These are phyloP conservation scores for Psylliodes chrysocephalus DNA, from an alignment of 2,888 invertebrate genomes.

Conservation along the genomic window DNA sequence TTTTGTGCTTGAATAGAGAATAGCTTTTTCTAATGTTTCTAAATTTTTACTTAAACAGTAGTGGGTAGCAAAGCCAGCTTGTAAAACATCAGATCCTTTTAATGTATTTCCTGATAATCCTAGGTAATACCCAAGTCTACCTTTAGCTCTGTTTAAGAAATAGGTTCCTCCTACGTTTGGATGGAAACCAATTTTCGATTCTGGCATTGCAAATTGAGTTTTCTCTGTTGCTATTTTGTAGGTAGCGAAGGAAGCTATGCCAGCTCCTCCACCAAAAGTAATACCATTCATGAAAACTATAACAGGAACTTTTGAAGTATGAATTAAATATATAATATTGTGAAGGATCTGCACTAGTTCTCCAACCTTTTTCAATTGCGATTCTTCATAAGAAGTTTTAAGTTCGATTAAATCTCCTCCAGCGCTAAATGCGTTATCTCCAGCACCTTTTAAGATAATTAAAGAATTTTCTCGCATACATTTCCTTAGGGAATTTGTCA, in stretches of 20 bases:
- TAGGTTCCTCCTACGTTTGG: constrained; percentile 97
- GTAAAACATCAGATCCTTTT: constrained; percentile 82
- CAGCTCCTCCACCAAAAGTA: constrained; percentile 96
- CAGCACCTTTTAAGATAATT: constrained; percentile 66
- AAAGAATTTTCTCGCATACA: constrained; percentile 69
- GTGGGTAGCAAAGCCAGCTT: constrained; percentile 94
- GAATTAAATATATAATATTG: constrained; percentile 80
- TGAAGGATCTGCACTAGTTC: constrained; percentile 79
- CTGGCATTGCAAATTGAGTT: constrained; percentile 97
- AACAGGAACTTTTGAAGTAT: constrained; percentile 89
- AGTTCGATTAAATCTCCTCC: constrained; percentile 88
- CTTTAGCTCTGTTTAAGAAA: constrained; percentile 86
- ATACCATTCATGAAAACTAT: constrained; percentile 94
- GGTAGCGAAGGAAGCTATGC: constrained; percentile 91
- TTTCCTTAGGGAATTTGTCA: constrained; percentile 68
- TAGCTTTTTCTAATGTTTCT: constrained; percentile 71
- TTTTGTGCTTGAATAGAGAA: constrained; percentile 68
- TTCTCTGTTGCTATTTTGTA: constrained; percentile 95
- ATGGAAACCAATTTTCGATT: constrained; percentile 95
- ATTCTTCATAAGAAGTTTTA: constrained; percentile 54
- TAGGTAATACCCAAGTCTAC: constrained; percentile 87
- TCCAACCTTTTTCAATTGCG: constrained; percentile 63
- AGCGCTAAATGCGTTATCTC: constrained; percentile 95
- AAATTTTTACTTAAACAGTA: constrained; percentile 76
- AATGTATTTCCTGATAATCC: constrained; percentile 81